Evolutionary conservation across 1,140 invertebrate genomes (phyloP).

Genomic region (Drosophila repletoides): DNA sequence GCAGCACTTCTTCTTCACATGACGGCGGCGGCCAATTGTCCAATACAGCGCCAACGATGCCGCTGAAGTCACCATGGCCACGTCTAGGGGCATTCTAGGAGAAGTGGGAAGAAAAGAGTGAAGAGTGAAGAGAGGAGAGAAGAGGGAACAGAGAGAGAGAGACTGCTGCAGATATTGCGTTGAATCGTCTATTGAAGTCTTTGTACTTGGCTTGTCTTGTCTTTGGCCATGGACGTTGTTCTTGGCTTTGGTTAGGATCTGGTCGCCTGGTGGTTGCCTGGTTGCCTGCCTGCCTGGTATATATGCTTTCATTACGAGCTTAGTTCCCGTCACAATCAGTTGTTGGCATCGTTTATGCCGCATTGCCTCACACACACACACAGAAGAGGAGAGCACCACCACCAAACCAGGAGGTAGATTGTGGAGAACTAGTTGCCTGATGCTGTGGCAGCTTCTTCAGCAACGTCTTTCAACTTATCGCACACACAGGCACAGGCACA

Average conservation of each 20-base stretch:
- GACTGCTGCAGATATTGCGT: conserved; percentile 36
- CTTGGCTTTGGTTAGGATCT: conserved; percentile 21
- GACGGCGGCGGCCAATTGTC: conserved; percentile 67
- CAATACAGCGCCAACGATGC: conserved; percentile 55
- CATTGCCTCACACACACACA: conserved; percentile 58
- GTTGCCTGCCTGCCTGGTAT: conserved; percentile 30
- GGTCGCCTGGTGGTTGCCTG: conserved; percentile 12
- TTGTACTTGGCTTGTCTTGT: conserved; percentile 38
- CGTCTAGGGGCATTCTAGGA: conserved; percentile 39
- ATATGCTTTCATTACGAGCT: conserved; percentile 80
- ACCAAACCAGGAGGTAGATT: neutral
- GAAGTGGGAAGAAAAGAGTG: neutral
- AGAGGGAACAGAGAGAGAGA: neutral
- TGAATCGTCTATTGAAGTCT: conserved; percentile 61
- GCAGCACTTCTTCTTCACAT: conserved; percentile 50
- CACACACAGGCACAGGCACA: conserved; percentile 12
- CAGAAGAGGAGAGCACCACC: conserved; percentile 10
- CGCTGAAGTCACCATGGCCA: conserved; percentile 52
- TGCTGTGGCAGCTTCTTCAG: conserved; percentile 75
- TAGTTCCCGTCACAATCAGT: conserved; percentile 81
- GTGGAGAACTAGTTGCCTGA: conserved; percentile 55
- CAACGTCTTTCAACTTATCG: conserved; percentile 78
- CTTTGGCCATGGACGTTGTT: conserved; percentile 34
- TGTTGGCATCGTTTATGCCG: conserved; percentile 81
- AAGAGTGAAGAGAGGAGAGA: neutral